A percentile compares a stretch with the other conserved stretches of the same genome.
phyloP scores from a whole-genome alignment of 2,888 invertebrate species.

The Metallyticus violacea region DNA sequence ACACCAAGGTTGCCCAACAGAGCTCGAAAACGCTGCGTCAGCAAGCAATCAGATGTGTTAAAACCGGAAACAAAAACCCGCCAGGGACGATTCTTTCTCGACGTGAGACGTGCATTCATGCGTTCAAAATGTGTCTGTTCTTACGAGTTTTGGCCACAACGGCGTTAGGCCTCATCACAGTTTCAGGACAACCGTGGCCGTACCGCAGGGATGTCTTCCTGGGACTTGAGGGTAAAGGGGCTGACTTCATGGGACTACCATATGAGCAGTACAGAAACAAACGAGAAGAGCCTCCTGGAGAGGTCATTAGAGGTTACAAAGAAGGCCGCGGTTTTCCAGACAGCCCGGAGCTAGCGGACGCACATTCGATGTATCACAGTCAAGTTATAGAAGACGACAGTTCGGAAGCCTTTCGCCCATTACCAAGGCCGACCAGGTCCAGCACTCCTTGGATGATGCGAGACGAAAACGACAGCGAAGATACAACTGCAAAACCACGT shows the following conservation, averaged over 20 bases:
- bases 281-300: background rate
- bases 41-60: background rate
- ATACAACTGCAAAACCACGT: background rate
- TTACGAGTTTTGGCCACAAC: background rate
- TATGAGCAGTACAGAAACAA: background rate
- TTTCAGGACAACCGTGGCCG: background rate
- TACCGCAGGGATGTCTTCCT: background rate
- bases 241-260: background rate
- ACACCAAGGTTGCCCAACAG: background rate
- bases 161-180: background rate
- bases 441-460: background rate
- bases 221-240: background rate
- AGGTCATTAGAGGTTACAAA: background rate
- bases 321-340: background rate
- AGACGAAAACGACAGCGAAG: background rate
- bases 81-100: background rate
- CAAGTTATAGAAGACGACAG: background rate
- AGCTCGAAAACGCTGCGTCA: background rate
- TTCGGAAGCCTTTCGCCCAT: background rate
- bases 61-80: background rate
- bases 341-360: background rate
- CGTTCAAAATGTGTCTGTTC: background rate
- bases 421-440: background rate
- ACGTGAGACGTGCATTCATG: background rate
- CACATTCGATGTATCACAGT: background rate